These are phyloP conservation scores for Rhagoletis zephyria DNA, from an alignment of 1,140 invertebrate genomes.

Conservation along the genomic window DNA sequence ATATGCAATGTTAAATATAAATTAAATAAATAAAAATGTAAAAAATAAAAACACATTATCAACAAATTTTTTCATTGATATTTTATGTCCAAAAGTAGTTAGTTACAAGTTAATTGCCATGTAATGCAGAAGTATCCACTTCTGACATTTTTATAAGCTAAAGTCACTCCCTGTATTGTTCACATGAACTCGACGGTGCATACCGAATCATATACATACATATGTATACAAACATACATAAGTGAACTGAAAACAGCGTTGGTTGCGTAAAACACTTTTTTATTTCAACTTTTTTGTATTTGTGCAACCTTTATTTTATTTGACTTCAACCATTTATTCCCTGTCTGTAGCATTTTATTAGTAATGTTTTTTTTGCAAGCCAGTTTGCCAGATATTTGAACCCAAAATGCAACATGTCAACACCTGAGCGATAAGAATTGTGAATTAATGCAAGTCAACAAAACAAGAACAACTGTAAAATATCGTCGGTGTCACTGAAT, in stretches of 20 bases:
- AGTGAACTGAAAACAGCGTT: neutral
- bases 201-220: too few species aligned
- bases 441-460: conserved; percentile 32
- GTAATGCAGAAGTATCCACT: too few species aligned
- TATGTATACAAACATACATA: neutral
- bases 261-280: neutral
- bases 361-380: neutral
- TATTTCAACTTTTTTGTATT: too few species aligned
- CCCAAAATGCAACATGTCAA: conserved; percentile 38
- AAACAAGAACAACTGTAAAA: conserved; percentile 4
- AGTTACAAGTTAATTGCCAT: too few species aligned
- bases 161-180: too few species aligned
- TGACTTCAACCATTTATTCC: neutral
- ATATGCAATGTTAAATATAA: too few species aligned
- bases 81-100: too few species aligned
- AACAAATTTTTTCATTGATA: too few species aligned
- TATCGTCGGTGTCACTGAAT: neutral
- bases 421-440: conserved; percentile 41
- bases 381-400: neutral
- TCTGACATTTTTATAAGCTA: too few species aligned
- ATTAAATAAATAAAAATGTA: too few species aligned
- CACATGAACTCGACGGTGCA: too few species aligned
- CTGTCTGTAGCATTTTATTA: neutral
- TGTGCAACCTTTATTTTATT: neutral
- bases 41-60: too few species aligned